These are phyloP conservation scores for Elgaria multicarinata DNA, from an alignment of 2,113 vertebrate species.

Conservation along the genomic window DNA sequence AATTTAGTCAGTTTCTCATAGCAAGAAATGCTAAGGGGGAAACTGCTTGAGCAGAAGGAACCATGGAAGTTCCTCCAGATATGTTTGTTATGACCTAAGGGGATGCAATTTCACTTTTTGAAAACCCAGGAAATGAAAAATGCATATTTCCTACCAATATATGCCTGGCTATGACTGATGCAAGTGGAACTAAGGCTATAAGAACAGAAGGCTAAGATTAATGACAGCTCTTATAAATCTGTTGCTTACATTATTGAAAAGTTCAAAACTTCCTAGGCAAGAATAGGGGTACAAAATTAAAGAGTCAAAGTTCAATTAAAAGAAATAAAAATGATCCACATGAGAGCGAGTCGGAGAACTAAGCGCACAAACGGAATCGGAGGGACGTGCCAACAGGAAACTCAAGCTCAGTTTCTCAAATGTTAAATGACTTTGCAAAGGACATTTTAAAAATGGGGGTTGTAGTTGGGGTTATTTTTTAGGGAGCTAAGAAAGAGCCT, in stretches of 20 bases:
- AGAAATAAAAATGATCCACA: background rate
- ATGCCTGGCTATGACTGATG: background rate
- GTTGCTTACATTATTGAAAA: slow-evolving; percentile 9
- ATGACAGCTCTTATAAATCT: background rate
- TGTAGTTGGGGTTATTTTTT: background rate
- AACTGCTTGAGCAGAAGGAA: background rate
- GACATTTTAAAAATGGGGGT: background rate
- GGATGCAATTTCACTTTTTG: background rate
- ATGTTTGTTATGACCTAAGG: background rate
- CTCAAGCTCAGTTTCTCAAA: background rate
- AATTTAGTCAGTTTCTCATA: background rate
- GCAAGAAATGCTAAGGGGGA: slow-evolving; percentile 13
- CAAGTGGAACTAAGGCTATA: slow-evolving; percentile 5
- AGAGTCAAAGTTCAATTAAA: background rate
- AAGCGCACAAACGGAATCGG: background rate
- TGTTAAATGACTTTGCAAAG: background rate
- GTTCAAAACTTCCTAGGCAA: background rate
- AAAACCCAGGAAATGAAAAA: slow-evolving; percentile 35
- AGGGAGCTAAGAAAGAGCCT: too few relatives aligned
- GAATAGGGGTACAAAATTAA: slow-evolving; percentile 15
- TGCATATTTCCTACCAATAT: background rate
- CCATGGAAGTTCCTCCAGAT: background rate
- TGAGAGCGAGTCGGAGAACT: background rate
- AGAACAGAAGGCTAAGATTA: slow-evolving; percentile 35
- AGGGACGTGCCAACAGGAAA: background rate